Conservation (phyloP, 2,888 invertebrate species). For the Tryphoninae sp. region DNA sequence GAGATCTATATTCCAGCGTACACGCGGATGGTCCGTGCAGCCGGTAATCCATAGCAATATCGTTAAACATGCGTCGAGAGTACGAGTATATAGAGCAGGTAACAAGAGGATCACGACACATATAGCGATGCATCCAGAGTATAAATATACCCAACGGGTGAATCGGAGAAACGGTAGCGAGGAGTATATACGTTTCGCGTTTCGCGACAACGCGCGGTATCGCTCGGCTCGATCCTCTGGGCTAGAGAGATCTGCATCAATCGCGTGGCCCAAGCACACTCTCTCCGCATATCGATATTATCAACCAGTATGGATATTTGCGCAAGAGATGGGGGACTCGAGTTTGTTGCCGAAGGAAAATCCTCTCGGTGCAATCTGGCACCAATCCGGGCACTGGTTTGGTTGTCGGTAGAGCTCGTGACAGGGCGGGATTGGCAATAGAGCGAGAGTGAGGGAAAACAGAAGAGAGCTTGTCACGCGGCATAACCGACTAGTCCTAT, state of each 20-base stretch:
- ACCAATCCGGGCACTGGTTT: background rate
- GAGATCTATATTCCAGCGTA: background rate
- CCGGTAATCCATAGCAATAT: constrained; percentile 55
- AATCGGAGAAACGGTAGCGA: background rate
- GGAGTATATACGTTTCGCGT: background rate
- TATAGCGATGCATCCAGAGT: background rate
- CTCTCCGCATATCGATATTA: constrained; percentile 31
- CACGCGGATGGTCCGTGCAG: constrained; percentile 16
- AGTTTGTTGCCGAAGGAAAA: constrained; percentile 19
- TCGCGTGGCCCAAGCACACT: constrained; percentile 25
- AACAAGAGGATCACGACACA: background rate
- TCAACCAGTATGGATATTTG: constrained; percentile 21
- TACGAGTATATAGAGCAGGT: constrained; percentile 5
- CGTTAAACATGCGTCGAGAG: constrained; percentile 55
- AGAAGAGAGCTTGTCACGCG: constrained; percentile 33
- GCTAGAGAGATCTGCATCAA: constrained; percentile 48
- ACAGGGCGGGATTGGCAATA: constrained; percentile 36
- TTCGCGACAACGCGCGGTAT: constrained; percentile 1
- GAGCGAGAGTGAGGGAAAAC: constrained; percentile 30
- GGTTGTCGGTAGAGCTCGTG: constrained; percentile 29
- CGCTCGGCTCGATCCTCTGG: background rate
- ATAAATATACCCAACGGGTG: background rate
- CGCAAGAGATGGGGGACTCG: constrained; percentile 5
- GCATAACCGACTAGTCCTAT: constrained; percentile 51
- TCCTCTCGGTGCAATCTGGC: background rate